Base-by-base conservation (phyloP, 2,113 vertebrate genomes). In the Taurulus bubalis region DNA sequence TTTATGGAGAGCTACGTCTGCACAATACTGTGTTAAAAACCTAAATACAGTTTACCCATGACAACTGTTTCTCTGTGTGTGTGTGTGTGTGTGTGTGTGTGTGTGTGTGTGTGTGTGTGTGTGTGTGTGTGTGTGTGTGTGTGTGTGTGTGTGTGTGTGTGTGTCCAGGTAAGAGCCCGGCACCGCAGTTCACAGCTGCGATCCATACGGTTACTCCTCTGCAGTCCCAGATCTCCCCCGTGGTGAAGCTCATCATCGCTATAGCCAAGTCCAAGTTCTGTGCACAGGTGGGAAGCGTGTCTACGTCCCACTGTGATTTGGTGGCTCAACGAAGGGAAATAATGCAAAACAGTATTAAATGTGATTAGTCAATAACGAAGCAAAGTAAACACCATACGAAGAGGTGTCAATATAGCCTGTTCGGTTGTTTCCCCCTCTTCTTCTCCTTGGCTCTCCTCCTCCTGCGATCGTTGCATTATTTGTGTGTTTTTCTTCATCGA, bases 191-290 rank as follows among this genome's bases (percentile, higher is more conserved):
- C 90, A 95, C 95, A 77, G 95, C 95, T 55, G 92, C 95, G 82
- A 94, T 95, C 91, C 95, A 95, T 32, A 83, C 82, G 1, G 87
- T 95, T 4, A 93, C 93, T 12, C 94, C 95, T 51, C 93, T 95
- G 62, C 93, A 95, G 93, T 77, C 92, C 63, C 94, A 95, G 81
- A 90, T 93, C 71, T 94, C 94, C 66, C 95, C 95, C 1, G 90
- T 95, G 78, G 83, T 95, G 69, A 96, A 95, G 81, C 94, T 96
- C 84, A 94, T 96, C 92, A 92, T 95, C 38, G 95, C 95, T 3
- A 93, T 95, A 58, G 94, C 95, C 91, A 95, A 95, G 88, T 96
- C 95, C 86, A 95, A 94, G 90, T 95, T 94, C 91, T 96, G 95
- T 92, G 92, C 93, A 80, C 95, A 95, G 94, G 95, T 96, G 77